A percentile compares a stretch with the other conserved stretches of the same genome.
These are phyloP conservation scores for Ammodramus savannarum DNA, from an alignment of 2,113 vertebrate species.

Conservation along the genomic window DNA sequence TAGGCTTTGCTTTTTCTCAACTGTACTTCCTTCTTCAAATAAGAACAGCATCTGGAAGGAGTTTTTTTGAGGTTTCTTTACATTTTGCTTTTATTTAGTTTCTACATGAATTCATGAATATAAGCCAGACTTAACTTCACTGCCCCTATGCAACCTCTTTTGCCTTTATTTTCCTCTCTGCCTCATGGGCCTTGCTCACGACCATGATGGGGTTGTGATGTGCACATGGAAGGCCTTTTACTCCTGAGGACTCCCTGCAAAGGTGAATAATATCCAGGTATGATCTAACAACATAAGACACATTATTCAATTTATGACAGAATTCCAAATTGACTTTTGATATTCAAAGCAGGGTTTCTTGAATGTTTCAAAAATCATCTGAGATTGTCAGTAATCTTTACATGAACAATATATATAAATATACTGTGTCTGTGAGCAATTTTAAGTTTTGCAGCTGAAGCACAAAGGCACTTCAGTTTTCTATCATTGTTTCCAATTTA, in stretches of 20 bases:
- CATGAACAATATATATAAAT: constrained; percentile 11
- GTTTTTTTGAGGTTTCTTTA: not conserved
- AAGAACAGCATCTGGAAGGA: not conserved
- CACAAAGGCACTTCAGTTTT: constrained; percentile 14
- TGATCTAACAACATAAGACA: not conserved
- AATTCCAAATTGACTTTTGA: not conserved
- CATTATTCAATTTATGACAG: not conserved
- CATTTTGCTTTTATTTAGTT: not conserved
- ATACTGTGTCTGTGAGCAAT: constrained; percentile 1
- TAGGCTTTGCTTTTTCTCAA: not conserved
- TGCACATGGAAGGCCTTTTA: not conserved
- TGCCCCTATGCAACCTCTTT: not conserved
- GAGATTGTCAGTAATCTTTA: not conserved
- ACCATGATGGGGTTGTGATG: not conserved
- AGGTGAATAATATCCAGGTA: not conserved
- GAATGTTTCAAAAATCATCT: not conserved
- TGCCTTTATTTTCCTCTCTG: not conserved
- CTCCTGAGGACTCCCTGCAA: not conserved
- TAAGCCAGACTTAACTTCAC: not conserved
- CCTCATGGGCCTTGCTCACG: not conserved
- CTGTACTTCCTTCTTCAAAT: not conserved
- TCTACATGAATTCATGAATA: not conserved
- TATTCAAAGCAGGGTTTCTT: not conserved
- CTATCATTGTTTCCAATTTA: constrained; percentile 38
- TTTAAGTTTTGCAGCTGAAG: not conserved